These are phyloP conservation scores for Tricholauxania praeusta DNA, from an alignment of 2,888 invertebrate species.

Conservation along the genomic window DNA sequence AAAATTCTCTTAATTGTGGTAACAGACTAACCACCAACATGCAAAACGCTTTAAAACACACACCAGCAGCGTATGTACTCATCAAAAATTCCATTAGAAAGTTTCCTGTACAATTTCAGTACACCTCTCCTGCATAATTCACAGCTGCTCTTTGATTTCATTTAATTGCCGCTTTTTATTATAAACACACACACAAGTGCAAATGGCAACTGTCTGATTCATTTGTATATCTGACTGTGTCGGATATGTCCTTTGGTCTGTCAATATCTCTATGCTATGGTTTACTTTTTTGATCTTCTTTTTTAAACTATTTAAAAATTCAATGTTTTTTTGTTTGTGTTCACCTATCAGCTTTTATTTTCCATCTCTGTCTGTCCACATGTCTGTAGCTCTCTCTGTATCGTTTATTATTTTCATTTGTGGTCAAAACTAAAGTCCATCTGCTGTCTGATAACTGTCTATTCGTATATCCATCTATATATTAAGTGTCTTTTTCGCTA, in stretches of 20 bases:
- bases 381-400: not conserved
- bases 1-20: too few relatives aligned
- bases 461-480: constrained; percentile 65
- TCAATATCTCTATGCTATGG: constrained; percentile 12
- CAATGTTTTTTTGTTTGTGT: not conserved
- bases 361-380: constrained; percentile 1
- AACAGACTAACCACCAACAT: too few relatives aligned
- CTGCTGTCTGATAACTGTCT: constrained; percentile 66
- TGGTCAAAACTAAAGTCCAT: constrained; percentile 64
- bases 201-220: constrained; percentile 21
- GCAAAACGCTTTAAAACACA: too few relatives aligned
- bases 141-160: constrained; percentile 44
- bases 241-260: constrained; percentile 27
- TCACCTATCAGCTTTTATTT: not conserved
- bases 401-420: constrained; percentile 61
- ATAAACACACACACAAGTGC: not conserved
- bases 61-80: constrained; percentile 44
- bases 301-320: not conserved
- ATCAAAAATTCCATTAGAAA: constrained; percentile 61
- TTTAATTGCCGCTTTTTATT: constrained; percentile 9
- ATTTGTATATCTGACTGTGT: constrained; percentile 30
- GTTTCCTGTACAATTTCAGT: constrained; percentile 32
- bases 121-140: constrained; percentile 57
- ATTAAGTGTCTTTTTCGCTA: constrained; percentile 60
- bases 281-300: not conserved